Percentiles rank a stretch among this genome's conserved stretches.
These are phyloP conservation scores for Megaustenia siamemsis DNA, from an alignment of 2,888 invertebrate genomes.

Conservation along the genomic window DNA sequence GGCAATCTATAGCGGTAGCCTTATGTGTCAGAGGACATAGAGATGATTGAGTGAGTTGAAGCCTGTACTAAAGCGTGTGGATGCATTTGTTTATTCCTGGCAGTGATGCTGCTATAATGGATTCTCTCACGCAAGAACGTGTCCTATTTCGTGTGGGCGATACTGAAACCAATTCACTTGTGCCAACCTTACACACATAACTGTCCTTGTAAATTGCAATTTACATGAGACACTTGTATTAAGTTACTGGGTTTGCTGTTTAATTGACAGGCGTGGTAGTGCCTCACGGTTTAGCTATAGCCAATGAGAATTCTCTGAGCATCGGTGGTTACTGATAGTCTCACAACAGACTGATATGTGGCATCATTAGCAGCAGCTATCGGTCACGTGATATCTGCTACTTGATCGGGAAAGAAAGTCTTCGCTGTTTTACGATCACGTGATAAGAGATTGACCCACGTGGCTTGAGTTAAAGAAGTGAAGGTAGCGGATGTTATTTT, in stretches of 20 bases:
- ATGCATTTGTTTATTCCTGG: too few species aligned
- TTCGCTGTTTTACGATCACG: background rate
- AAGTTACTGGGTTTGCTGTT: background rate
- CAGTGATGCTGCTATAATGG: too few species aligned
- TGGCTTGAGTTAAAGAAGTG: background rate
- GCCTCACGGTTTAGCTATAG: background rate
- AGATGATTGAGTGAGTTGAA: too few species aligned
- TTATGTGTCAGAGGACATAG: too few species aligned
- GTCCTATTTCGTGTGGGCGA: too few species aligned
- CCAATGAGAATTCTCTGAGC: background rate
- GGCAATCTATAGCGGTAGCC: too few species aligned
- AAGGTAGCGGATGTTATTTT: background rate
- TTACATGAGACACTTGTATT: background rate
- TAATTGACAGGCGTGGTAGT: background rate
- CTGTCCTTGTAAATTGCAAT: background rate
- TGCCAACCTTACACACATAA: background rate
- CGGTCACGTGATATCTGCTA: slow-evolving; percentile 1
- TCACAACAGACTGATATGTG: background rate
- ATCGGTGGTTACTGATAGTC: background rate
- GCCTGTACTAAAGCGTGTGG: too few species aligned
- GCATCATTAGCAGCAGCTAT: background rate
- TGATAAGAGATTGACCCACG: background rate
- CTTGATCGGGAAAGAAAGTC: background rate
- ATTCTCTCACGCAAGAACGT: too few species aligned
- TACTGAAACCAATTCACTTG: background rate